Evolutionary conservation across 2,113 vertebrate species (phyloP).

Genomic region (Clarias macrocephalus): DNA sequence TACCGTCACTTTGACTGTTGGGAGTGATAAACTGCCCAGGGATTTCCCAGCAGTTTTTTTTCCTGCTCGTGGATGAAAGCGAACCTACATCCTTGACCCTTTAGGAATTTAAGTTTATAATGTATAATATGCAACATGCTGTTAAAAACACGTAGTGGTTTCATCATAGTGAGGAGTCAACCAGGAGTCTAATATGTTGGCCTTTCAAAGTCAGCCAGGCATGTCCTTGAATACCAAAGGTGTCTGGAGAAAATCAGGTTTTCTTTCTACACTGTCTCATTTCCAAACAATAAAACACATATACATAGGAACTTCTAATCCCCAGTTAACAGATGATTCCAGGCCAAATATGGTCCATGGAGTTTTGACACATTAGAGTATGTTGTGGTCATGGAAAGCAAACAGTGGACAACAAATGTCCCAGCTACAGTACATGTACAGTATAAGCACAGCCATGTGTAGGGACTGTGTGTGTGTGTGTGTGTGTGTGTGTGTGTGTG

Average conservation of each 20-base stretch:
- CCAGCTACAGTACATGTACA: neutral
- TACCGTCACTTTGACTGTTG: neutral
- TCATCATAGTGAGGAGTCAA: conserved; percentile 1
- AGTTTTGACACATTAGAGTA: neutral
- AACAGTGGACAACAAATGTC: neutral
- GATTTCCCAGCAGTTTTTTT: conserved; percentile 16
- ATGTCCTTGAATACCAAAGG: conserved; percentile 18
- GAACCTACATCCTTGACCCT: conserved; percentile 12
- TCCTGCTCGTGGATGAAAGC: neutral
- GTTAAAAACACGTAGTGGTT: neutral
- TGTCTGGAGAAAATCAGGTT: conserved; percentile 14
- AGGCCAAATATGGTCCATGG: neutral
- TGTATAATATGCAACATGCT: neutral
- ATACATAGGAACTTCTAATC: conserved; percentile 7
- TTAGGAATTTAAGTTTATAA: conserved; percentile 2
- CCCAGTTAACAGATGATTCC: conserved; percentile 1
- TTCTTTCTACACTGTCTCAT: neutral
- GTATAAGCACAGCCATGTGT: neutral
- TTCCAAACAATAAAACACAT: conserved; percentile 14
- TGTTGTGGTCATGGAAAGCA: neutral
- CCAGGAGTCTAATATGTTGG: neutral
- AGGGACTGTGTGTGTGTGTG: neutral
- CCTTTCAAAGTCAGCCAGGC: neutral
- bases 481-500: no score
- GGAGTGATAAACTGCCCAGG: conserved; percentile 4